These are phyloP conservation scores for Cuculus canorus DNA, from an alignment of 2,797 vertebrate species.

Conservation along the genomic window DNA sequence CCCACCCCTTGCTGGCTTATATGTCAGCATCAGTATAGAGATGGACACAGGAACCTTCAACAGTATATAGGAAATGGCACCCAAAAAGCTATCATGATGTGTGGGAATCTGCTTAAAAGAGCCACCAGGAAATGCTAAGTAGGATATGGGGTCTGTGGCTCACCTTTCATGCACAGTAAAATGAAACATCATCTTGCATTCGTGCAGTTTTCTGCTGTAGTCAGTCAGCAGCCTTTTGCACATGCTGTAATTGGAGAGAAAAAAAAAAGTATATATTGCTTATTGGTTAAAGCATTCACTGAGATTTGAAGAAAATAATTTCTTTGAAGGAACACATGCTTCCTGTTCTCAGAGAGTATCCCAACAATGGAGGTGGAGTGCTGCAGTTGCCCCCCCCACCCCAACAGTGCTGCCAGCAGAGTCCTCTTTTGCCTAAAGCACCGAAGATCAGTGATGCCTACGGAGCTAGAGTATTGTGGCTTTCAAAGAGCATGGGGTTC, in stretches of 20 bases:
- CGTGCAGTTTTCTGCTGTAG: fast-evolving
- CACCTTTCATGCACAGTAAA: not conserved
- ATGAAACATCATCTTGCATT: not conserved
- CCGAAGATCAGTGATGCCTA: not conserved
- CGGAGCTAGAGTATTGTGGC: not conserved
- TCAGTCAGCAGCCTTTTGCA: not conserved
- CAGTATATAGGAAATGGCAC: not conserved
- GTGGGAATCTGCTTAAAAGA: not conserved
- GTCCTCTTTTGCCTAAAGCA: not conserved
- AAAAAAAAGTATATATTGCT: not conserved
- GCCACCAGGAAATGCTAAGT: not conserved
- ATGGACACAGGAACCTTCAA: not conserved
- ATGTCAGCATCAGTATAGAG: no score
- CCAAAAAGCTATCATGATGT: not conserved
- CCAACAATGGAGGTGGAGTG: fast-evolving
- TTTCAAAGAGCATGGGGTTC: not conserved
- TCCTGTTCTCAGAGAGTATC: not conserved
- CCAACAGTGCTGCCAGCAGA: not conserved
- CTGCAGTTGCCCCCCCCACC: fast-evolving
- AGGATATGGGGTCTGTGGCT: not conserved
- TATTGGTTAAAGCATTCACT: not conserved
- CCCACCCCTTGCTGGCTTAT: no score
- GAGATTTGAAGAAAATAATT: not conserved
- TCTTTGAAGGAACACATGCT: not conserved
- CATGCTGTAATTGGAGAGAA: not conserved